Evolutionary conservation across 2,888 invertebrate species (phyloP), one percentile per base, ranked within the genome.

Genomic region (Beris chalybata): DNA sequence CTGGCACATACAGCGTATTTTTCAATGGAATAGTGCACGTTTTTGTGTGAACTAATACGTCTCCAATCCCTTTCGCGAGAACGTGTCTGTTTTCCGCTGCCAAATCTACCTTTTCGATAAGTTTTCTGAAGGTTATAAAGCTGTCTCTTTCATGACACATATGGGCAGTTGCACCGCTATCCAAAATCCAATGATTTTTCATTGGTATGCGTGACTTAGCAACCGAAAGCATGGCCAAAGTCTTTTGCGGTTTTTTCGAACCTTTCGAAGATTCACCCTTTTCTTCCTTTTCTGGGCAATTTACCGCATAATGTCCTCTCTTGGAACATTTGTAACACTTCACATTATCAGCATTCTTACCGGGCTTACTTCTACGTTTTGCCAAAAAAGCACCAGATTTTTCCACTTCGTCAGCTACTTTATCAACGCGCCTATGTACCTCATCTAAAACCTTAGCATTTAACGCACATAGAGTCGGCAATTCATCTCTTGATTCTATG

Each of bases 401-500:
- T 50, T n/a, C n/a, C n/a, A n/a, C n/a, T n/a, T 29, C 9, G 50
- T 15, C 29, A 15, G 15, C 50, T 2, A 2, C 29, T 15, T 9
- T 15, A 9, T 15, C 22, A 9, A 15, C 15, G 3, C 44, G 44
- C 13, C 43, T 12, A 9, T 38, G 30, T 38, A n/a, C 44, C 50
- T 65, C 57, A 45, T 65, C 57, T 5, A 57, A 47, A 12, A 65
- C 13, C 31, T 55, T 57, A 11, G 32, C 11, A 52, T 65, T 56
- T 48, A 57, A 52, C 4, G 29, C 29, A n/a, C 13, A 12, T 5
- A 48, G 30, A 31, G 31, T 48, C n/a, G 69, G 71, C 31, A 70
- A 48, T 4, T 29, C 22, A 58, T 72, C 69, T 45, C 71, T 67
- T 3, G 68, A 52, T 22, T 72, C 70, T 4, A 71, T 70, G n/a